Evolutionary conservation across 2,113 vertebrate species (phyloP), one percentile per base, ranked within the genome.

Genomic region (Carassius gibelio): DNA sequence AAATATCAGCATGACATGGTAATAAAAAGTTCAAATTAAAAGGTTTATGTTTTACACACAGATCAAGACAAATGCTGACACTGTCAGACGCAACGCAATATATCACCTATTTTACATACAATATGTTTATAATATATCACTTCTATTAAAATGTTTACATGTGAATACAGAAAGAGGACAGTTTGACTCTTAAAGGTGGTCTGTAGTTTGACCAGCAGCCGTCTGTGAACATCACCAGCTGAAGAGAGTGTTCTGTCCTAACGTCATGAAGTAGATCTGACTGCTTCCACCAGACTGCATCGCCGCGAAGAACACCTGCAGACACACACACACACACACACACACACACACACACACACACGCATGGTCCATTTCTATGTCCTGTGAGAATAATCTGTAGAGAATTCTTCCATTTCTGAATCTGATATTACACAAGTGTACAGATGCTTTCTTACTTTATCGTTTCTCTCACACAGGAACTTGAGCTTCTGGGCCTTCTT

Each of bases 401-500:
- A 69, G 34, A 36, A 8, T 0, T 69, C 19, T 1, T 26, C 4
- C 11, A 1, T 66, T 34, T 34, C 26, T 34, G 30, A 75, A 50
- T 52, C 45, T 75, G 48, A 55, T 2, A 1, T 15, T 26, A 75
- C 4, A 57, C 1, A 72, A 55, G 17, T 3, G 64, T 34, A 19
- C 42, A 9, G 8, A 50, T 3, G 23, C 36, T 10, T 13, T 34
- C 87, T 79, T 92, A 99, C 98, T 96, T 99, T 99, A 93, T 99
- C 98, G 19, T 99, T 98, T 91, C 97, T 95, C 91, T 97, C 96
- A 91, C 98, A 99, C 0, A 99, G 93, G 89, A 99, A 99, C 94
- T 99, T 99, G 86, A 99, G 95, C 81, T 97, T 98, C 92, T 99
- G 98, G 66, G 97, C 96, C 89, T 97, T 97, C 88, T 97, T 99